A percentile compares a stretch with the other conserved stretches of the same genome.
Evolutionary conservation across 1,140 invertebrate genomes (phyloP).

Genomic region (Piezodorus guildinii): DNA sequence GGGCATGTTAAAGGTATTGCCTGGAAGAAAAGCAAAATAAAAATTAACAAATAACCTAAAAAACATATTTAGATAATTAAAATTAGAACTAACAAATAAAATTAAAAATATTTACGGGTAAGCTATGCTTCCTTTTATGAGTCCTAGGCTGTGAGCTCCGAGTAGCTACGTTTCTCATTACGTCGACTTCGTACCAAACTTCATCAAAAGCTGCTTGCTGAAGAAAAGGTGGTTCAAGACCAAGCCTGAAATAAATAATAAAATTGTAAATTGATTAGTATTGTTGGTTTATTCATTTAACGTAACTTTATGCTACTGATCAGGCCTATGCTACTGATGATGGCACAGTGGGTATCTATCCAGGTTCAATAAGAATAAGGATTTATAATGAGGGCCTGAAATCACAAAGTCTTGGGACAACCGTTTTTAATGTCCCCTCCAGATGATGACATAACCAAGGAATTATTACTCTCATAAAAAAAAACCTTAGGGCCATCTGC

Average conservation of each 20-base stretch:
- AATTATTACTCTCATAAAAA: too few relatives aligned
- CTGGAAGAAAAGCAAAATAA: slow-evolving; percentile 20
- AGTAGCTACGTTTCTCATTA: slow-evolving; percentile 62
- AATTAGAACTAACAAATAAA: not conserved
- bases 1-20: slow-evolving; percentile 23
- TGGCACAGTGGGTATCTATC: too few relatives aligned
- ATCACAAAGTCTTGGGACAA: too few relatives aligned
- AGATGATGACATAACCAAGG: too few relatives aligned
- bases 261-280: too few relatives aligned
- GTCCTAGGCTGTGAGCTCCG: slow-evolving; percentile 27
- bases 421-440: too few relatives aligned
- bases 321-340: too few relatives aligned
- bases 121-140: slow-evolving; percentile 26
- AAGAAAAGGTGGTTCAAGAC: slow-evolving; percentile 42
- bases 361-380: too few relatives aligned
- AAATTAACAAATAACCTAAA: slow-evolving; percentile 9
- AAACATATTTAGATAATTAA: slow-evolving; percentile 14
- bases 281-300: too few relatives aligned
- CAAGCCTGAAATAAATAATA: slow-evolving; percentile 32
- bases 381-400: too few relatives aligned
- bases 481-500: too few relatives aligned
- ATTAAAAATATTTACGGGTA: slow-evolving; percentile 29
- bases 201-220: slow-evolving; percentile 80
- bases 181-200: slow-evolving; percentile 65
- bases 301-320: too few relatives aligned